Evolutionary conservation across 2,113 vertebrate genomes (phyloP), one percentile per base, ranked within the genome.

Genomic region (Cavia aperea): DNA sequence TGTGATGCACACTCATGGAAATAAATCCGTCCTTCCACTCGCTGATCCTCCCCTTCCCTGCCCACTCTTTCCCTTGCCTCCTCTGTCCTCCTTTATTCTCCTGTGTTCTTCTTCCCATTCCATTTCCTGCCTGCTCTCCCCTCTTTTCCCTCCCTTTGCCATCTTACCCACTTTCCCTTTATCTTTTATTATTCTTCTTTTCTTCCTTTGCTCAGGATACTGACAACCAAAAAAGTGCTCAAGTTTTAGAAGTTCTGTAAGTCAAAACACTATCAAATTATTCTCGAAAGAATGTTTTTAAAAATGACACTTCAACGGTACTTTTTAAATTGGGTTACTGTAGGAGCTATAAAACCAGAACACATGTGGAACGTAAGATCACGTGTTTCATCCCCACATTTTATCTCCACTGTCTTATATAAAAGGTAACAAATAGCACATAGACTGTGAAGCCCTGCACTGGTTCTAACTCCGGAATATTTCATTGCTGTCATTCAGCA

Each of bases 101-200:
- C 24, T 29, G 2, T 18, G n/a, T 72, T 7, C 24, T 46, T 46
- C 16, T 26, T 60, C 9, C 15, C 31, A 4, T 36, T 39, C 14
- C 15, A 1, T 12, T 16, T 54, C 18, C 3, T 39, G 31, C 39
- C 4, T 36, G 3, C 3, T 58, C 5, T 5, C n/a, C 16, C 7
- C 77, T 63, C 18, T 8, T 3, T 31, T 49, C 19, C 21, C 1
- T 70, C 10, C 0, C 14, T 10, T 79, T 33, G n/a, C 19, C 9
- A 3, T 31, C 33, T 21, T 39, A 51, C 29, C 26, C 46, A 33
- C 29, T 5, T 54, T 54, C 23, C 7, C 4, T n/a, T 3, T 12
- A 13, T 18, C 60, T 21, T n/a, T 54, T n/a, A 79, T 46, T 13
- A 24, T 21, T 6, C 23, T 33, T 21, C 1, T 46, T 77, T 85